Percentiles rank a stretch among this genome's conserved stretches.
Evolutionary conservation across 2,888 invertebrate species (phyloP).

Genomic region (Mimas tiliae): DNA sequence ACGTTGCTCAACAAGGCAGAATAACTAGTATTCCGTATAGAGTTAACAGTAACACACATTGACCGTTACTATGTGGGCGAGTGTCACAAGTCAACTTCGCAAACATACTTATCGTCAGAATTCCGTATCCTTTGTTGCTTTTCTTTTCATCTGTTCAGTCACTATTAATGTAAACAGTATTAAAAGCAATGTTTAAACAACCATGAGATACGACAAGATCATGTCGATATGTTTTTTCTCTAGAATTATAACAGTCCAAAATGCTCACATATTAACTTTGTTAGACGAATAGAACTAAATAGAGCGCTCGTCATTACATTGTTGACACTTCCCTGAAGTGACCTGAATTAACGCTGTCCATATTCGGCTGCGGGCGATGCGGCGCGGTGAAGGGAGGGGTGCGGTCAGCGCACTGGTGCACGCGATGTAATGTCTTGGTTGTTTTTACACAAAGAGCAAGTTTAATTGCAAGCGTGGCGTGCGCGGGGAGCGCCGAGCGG

Average conservation of each 20-base stretch:
- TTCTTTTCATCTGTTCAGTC: slow-evolving; percentile 11
- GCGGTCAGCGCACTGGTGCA: slow-evolving; percentile 15
- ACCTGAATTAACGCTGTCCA: slow-evolving; percentile 39
- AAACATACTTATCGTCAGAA: slow-evolving; percentile 16
- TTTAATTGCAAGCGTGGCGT: slow-evolving; percentile 61
- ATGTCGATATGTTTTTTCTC: background rate
- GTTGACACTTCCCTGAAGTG: slow-evolving; percentile 33
- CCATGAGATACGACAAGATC: background rate
- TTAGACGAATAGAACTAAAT: background rate
- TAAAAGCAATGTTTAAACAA: background rate
- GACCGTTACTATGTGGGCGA: slow-evolving; percentile 74
- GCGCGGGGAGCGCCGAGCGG: slow-evolving; percentile 47
- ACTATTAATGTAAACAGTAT: slow-evolving; percentile 4
- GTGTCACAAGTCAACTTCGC: slow-evolving; percentile 55
- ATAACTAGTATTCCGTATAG: slow-evolving; percentile 70
- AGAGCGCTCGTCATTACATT: slow-evolving; percentile 26
- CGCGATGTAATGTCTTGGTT: slow-evolving; percentile 50
- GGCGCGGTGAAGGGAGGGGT: background rate
- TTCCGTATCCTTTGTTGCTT: slow-evolving; percentile 5
- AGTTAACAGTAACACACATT: slow-evolving; percentile 70
- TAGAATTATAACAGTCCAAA: background rate
- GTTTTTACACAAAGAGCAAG: slow-evolving; percentile 63
- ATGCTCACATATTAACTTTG: background rate
- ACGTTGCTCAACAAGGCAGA: slow-evolving; percentile 64
- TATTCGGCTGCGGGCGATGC: slow-evolving; percentile 32